Evolutionary conservation across 2,888 invertebrate genomes (phyloP).

Genomic region (Chirona hameri): DNA sequence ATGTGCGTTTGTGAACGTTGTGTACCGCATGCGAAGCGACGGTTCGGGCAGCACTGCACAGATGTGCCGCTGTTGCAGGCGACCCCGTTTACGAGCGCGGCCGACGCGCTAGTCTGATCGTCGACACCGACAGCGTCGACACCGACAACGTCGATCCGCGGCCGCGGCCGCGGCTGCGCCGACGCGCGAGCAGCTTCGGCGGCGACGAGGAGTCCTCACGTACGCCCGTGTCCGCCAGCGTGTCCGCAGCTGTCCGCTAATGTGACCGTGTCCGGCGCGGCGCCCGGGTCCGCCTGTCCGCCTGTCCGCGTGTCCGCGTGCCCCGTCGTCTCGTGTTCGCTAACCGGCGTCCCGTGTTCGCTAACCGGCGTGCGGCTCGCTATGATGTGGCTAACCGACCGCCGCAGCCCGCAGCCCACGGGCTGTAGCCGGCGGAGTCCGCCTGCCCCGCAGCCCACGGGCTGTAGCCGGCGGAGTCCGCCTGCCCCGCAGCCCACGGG

Average conservation of each 20-base stretch:
- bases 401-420: too few relatives aligned
- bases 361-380: neutral
- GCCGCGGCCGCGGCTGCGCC: neutral
- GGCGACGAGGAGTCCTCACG: neutral
- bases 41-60: neutral
- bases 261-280: neutral
- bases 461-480: neutral
- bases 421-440: too few relatives aligned
- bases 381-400: neutral
- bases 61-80: neutral
- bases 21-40: too few relatives aligned
- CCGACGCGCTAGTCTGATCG: conserved; percentile 12
- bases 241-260: neutral
- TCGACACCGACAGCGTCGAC: neutral
- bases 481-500: neutral
- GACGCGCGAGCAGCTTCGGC: neutral
- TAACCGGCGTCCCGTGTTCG: neutral
- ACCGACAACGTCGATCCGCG: too few relatives aligned
- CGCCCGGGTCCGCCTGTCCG: neutral
- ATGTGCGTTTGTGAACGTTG: too few relatives aligned
- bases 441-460: too few relatives aligned
- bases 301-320: neutral
- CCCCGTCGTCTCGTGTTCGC: too few relatives aligned
- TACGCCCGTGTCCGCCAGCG: neutral
- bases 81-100: neutral